Evolutionary conservation across 2,797 vertebrate genomes (phyloP).

Genomic region (Glossophaga mutica): DNA sequence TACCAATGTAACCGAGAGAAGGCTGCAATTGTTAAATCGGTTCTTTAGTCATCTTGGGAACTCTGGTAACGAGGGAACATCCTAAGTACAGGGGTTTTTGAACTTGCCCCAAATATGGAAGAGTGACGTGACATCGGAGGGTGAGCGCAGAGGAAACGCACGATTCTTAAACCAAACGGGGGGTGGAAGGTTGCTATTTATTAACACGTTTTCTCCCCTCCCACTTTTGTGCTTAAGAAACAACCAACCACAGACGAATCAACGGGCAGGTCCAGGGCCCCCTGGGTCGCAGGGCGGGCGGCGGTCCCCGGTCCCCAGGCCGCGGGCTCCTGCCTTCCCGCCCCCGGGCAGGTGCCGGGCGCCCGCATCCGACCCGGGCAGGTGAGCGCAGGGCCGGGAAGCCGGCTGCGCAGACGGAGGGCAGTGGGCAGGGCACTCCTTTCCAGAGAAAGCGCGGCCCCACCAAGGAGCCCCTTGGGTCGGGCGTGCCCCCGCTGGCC

Average conservation of each 20-base stretch:
- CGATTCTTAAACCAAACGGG: not conserved
- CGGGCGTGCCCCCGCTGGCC: slow-evolving; percentile 41
- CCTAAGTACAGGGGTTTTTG: not conserved
- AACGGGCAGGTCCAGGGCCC: not conserved
- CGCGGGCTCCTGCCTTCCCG: not conserved
- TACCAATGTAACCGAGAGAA: not conserved
- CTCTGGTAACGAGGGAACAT: not conserved
- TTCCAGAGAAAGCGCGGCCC: not conserved
- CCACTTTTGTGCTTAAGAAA: not conserved
- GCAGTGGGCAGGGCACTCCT: not conserved
- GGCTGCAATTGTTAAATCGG: not conserved
- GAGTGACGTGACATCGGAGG: not conserved
- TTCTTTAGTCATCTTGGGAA: not conserved
- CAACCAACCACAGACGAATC: not conserved
- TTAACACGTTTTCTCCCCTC: not conserved
- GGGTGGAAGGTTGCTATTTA: not conserved
- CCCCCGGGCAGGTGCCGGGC: not conserved
- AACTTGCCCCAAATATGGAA: not conserved
- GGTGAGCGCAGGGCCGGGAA: not conserved
- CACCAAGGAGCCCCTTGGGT: not conserved
- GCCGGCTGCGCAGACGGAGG: fast-evolving
- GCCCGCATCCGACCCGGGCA: not conserved
- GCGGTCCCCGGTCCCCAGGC: not conserved
- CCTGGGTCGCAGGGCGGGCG: not conserved
- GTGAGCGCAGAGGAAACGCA: not conserved